Evolutionary conservation across 2,888 invertebrate genomes (phyloP), one percentile per base, ranked within the genome.

Genomic region (Hanleya hanleyi): DNA sequence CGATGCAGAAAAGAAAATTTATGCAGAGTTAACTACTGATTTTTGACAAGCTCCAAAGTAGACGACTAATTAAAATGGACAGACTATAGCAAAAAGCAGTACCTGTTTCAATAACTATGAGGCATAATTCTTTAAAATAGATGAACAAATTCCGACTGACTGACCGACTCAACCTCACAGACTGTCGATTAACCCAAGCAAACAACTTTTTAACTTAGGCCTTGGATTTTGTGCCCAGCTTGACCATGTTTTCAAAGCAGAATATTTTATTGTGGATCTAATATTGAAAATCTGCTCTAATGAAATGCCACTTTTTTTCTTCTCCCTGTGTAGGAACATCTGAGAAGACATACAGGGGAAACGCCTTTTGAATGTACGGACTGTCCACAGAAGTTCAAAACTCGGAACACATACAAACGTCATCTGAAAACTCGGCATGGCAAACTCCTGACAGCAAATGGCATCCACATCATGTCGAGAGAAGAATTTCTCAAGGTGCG

Each of bases 371-470:
- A 85, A 49, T 89, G 89, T 74, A 74, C 74, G 12, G 87, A 88
- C 73, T 89, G 89, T 78, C 82, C 84, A 7, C 82, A 83, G 66
- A 83, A 92, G 80, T 93, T 93, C 81, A 93, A 93, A 86, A 93
- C 93, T 0, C 89, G 93, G 37, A 93, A 93, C 83, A 93, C 93
- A 0, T 93, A 93, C 85, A 93, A 93, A 81, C 91, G 93, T 1
- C 93, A 93, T 82, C 86, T 93, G 73, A 92, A 92, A 82, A 93
- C 93, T 4, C 88, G 92, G 1, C 93, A 93, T 77, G 92, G 92
- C 6, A 93, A 93, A 85, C 91, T 93, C 33, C 86, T 93, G 35
- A 93, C 92, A 4, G 92, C 92, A 7, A 89, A 90, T 12, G 93
- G 93, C 32, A 92, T 92, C 69, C 85, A 91, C 15, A 81, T 91